phyloP scores from a whole-genome alignment of 2,888 invertebrate species.

The Adelognathus sp. region DNA sequence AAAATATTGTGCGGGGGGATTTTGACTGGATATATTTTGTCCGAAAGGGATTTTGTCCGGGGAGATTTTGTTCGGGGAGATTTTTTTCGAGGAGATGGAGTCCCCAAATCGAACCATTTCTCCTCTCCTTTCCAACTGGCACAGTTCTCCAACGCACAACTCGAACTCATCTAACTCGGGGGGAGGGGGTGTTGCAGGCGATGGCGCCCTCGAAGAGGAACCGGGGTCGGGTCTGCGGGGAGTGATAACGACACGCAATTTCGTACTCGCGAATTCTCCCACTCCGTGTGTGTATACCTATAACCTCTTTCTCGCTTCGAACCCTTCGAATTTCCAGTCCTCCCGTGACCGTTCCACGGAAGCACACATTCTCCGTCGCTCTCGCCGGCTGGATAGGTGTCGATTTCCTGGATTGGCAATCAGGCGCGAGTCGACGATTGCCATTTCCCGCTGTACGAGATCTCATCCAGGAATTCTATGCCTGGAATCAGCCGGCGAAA shows the following conservation, averaged over 20 bases:
- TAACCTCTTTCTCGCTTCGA: not conserved
- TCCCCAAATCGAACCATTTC: no score
- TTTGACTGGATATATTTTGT: no score
- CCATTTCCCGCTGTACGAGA: conserved; percentile 43
- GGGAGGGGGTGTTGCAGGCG: conserved; percentile 6
- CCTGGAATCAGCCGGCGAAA: not conserved
- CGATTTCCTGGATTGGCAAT: conserved; percentile 49
- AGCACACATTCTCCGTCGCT: conserved; percentile 15
- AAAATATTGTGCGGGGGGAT: no score
- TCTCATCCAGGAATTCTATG: conserved; percentile 8
- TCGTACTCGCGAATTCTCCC: conserved; percentile 53
- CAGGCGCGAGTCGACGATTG: conserved; percentile 41
- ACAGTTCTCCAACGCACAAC: conserved; percentile 58
- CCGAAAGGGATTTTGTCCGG: no score
- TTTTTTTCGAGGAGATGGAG: no score
- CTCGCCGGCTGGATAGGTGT: conserved; percentile 30
- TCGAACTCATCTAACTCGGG: conserved; percentile 66
- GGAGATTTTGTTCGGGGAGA: no score
- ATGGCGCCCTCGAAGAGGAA: conserved; percentile 29
- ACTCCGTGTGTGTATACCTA: not conserved
- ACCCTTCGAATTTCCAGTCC: conserved; percentile 32
- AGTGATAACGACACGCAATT: conserved; percentile 62
- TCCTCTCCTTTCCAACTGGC: not conserved
- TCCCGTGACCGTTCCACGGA: conserved; percentile 13
- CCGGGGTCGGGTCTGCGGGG: conserved; percentile 53